phyloP scores from a whole-genome alignment of 2,888 invertebrate genomes.

The Diplolepis rosae region DNA sequence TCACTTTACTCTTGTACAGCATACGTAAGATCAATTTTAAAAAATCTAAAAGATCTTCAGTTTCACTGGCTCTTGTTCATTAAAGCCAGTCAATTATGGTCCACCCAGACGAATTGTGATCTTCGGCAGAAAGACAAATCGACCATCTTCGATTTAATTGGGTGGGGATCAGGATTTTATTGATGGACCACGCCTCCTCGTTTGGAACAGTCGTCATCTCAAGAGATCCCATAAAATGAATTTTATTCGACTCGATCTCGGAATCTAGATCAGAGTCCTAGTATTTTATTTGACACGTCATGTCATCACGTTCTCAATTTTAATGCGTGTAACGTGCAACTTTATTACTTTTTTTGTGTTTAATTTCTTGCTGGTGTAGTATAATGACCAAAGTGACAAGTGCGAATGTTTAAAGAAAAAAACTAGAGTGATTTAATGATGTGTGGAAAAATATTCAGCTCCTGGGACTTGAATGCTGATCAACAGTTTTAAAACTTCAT shows the following conservation, averaged over 20 bases:
- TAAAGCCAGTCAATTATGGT: neutral
- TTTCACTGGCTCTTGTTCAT: neutral
- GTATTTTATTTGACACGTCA: neutral
- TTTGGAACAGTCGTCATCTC: constrained; percentile 42
- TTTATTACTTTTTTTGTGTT: neutral
- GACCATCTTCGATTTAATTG: constrained; percentile 12
- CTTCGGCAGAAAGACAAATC: neutral
- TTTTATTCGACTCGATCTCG: constrained; percentile 24
- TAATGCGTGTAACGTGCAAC: neutral
- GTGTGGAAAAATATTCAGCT: constrained; percentile 7
- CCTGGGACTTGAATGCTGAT: neutral
- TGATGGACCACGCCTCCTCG: constrained; percentile 57
- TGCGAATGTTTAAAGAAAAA: constrained; percentile 1
- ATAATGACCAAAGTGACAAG: neutral
- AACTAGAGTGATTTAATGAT: constrained; percentile 12
- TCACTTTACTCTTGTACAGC: neutral
- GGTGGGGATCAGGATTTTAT: constrained; percentile 43
- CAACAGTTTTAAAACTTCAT: neutral
- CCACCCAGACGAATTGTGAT: neutral
- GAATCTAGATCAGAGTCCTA: constrained; percentile 27
- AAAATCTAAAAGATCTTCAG: neutral
- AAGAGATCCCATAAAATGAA: constrained; percentile 37
- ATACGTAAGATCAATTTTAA: neutral
- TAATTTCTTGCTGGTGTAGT: neutral
- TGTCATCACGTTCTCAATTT: neutral